phyloP scores from a whole-genome alignment of 1,140 invertebrate species.

The Nasonia longicornis region DNA sequence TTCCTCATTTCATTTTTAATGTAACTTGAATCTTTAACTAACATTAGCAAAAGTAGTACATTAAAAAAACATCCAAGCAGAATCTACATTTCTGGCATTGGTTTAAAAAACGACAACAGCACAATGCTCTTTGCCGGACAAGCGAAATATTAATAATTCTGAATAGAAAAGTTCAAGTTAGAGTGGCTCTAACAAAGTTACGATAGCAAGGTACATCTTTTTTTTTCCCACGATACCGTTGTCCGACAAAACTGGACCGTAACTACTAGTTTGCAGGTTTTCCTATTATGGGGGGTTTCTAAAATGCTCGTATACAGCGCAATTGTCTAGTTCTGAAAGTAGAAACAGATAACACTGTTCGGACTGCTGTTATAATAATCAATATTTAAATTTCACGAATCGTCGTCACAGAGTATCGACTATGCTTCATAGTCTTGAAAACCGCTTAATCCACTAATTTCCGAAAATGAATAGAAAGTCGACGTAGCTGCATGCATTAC shows the following conservation, averaged over 20 bases:
- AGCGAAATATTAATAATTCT: neutral
- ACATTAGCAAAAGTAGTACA: neutral
- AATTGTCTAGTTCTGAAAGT: neutral
- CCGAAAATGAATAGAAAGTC: neutral
- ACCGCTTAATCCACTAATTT: neutral
- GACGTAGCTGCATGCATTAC: neutral
- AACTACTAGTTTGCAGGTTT: neutral
- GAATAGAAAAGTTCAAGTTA: neutral
- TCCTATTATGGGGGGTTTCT: neutral
- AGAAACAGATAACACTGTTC: too few species aligned
- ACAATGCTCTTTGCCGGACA: neutral
- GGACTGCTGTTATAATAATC: too few species aligned
- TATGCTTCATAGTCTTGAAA: neutral
- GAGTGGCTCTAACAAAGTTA: neutral
- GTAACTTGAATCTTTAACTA: too few species aligned
- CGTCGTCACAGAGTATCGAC: neutral
- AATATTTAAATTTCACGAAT: neutral
- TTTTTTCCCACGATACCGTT: neutral
- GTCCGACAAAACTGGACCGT: neutral
- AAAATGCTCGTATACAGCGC: neutral
- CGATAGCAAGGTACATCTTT: neutral
- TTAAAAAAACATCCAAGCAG: neutral
- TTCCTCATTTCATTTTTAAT: too few species aligned
- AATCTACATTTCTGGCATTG: neutral
- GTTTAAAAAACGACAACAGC: neutral